Evolutionary conservation across 1,140 invertebrate species (phyloP).

Genomic region (Glossosoma conforme): DNA sequence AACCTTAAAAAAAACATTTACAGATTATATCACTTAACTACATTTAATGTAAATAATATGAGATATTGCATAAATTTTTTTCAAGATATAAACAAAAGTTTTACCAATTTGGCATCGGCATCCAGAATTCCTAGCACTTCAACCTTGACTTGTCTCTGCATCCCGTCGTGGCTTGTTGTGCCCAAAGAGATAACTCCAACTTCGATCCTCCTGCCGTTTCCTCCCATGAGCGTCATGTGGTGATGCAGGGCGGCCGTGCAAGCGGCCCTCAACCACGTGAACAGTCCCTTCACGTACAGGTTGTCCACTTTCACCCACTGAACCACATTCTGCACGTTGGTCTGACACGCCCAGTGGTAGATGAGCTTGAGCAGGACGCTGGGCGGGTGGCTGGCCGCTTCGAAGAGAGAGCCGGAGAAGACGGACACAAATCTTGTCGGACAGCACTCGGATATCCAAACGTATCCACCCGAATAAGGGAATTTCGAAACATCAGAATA

Average conservation of each 20-base stretch:
- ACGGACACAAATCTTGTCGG: slow-evolving; percentile 78
- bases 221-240: slow-evolving; percentile 66
- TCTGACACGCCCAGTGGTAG: slow-evolving; percentile 88
- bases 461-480: slow-evolving; percentile 80
- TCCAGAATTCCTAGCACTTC: slow-evolving; percentile 84
- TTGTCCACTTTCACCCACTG: slow-evolving; percentile 84
- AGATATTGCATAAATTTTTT: no score
- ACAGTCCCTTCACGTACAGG: slow-evolving; percentile 70
- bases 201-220: slow-evolving; percentile 60
- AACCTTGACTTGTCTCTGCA: slow-evolving; percentile 78
- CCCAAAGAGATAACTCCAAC: slow-evolving; percentile 86
- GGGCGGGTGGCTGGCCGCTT: slow-evolving; percentile 74
- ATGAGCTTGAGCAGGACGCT: slow-evolving; percentile 76
- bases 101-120: slow-evolving; percentile 60
- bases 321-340: slow-evolving; percentile 78
- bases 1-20: slow-evolving; percentile 42
- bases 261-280: slow-evolving; percentile 69
- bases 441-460: slow-evolving; percentile 84
- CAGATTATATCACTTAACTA: neutral
- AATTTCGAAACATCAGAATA: slow-evolving; percentile 79
- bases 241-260: slow-evolving; percentile 75
- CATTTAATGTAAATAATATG: no score
- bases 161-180: slow-evolving; percentile 78
- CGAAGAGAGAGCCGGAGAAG: slow-evolving; percentile 81
- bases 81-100: slow-evolving; percentile 19